phyloP scores from a whole-genome alignment of 92 coral and sea anemone genomes.

The Actinostola sp. region DNA sequence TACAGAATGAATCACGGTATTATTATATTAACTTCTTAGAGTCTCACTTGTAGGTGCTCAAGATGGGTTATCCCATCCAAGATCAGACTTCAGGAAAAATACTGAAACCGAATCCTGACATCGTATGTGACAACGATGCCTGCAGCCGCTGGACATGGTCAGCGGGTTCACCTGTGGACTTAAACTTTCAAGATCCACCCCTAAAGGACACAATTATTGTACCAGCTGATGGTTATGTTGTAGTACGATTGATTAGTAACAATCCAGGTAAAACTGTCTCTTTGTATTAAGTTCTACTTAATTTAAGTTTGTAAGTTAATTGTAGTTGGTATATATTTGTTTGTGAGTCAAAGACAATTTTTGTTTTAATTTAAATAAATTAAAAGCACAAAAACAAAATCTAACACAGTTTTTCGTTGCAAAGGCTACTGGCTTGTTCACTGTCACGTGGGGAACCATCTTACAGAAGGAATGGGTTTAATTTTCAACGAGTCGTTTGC shows the following conservation, averaged over 20 bases:
- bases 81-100: conserved; percentile 50
- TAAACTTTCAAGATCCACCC: conserved; percentile 48
- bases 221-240: conserved; percentile 77
- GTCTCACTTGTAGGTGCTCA: conserved; percentile 35
- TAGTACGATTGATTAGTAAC: conserved; percentile 59
- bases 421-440: conserved; percentile 74
- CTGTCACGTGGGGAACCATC: conserved; percentile 75
- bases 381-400: no score
- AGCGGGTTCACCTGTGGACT: conserved; percentile 28
- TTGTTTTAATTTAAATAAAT: no score
- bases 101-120: conserved; percentile 38
- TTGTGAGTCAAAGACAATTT: no score
- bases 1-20: no score
- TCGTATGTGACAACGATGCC: conserved; percentile 50
- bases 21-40: no score
- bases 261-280: conserved; percentile 62
- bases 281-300: no score
- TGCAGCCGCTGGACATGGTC: conserved; percentile 57
- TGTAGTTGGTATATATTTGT: no score
- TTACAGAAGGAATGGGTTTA: conserved; percentile 62
- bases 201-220: conserved; percentile 69
- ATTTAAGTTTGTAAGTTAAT: no score
- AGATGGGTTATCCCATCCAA: conserved; percentile 57
- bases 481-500: conserved; percentile 49
- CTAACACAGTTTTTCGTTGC: no score